These are phyloP conservation scores for Rhynchopsitta pachyrhyncha DNA, from an alignment of 2,113 vertebrate genomes.

Conservation along the genomic window DNA sequence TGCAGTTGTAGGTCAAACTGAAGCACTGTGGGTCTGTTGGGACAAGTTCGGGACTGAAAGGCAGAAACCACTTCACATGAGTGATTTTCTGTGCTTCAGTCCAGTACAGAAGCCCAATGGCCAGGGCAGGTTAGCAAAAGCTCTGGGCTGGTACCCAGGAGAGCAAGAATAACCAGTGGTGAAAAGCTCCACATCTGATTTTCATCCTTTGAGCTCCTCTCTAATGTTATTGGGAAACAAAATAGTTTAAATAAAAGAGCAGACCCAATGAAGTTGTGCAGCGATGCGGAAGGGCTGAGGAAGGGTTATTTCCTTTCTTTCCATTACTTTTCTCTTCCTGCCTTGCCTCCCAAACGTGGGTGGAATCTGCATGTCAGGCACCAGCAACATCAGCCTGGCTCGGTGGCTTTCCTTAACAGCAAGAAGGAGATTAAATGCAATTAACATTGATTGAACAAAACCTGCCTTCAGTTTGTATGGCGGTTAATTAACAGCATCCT, in stretches of 20 bases:
- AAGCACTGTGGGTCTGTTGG: neutral
- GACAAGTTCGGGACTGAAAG: neutral
- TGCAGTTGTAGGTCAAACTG: neutral
- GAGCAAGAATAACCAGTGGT: neutral
- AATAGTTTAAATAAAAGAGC: conserved; percentile 54
- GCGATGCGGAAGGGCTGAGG: conserved; percentile 37
- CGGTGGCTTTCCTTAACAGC: conserved; percentile 48
- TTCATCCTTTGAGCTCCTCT: conserved; percentile 31
- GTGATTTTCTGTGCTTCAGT: neutral
- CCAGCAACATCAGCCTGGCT: conserved; percentile 29
- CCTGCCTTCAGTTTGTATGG: conserved; percentile 11
- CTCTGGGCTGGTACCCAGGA: neutral
- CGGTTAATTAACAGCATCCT: conserved; percentile 58
- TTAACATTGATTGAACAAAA: conserved; percentile 59
- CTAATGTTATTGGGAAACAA: conserved; percentile 41
- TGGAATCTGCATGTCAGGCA: conserved; percentile 29
- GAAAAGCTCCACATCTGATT: conserved; percentile 5
- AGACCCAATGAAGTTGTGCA: conserved; percentile 23
- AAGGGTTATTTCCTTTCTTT: conserved; percentile 48
- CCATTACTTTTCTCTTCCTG: conserved; percentile 14
- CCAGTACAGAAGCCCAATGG: neutral
- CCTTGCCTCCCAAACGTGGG: conserved; percentile 1
- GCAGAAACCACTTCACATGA: neutral
- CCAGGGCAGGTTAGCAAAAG: neutral
- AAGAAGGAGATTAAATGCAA: conserved; percentile 57